Evolutionary conservation across 2,888 invertebrate species (phyloP), one percentile per base, ranked within the genome.

Genomic region (Hermodice carunculata): DNA sequence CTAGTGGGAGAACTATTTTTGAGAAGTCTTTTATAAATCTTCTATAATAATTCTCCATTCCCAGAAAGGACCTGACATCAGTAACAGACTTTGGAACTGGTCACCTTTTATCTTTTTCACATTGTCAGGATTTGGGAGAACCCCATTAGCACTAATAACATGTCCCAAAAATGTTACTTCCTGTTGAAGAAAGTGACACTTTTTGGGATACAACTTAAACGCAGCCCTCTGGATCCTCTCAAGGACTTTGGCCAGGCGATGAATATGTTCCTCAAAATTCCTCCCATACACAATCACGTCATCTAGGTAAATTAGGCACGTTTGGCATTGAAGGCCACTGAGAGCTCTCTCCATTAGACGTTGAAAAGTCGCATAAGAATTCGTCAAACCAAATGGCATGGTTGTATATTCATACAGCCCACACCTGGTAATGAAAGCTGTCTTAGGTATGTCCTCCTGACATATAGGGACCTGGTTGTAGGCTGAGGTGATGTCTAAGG

Each of bases 381-480:
- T 75, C 42, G 62, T 64, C 1, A 73, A 43, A 3, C 71, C 74
- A 48, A 73, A 71, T 1, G 69, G 66, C 68, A 75, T 62, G 1
- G 48, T 62, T 19, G 52, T 63, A 32, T 68, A 70, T 24, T 73
- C 66, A 53, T 51, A 73, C 3, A 71, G 40, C 5, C 71, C 69
- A 32, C 44, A 6, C n/a, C 59, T 56, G 17, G 69, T 66, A 8
- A 11, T 48, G 61, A 75, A 74, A n/a, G 73, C 75, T 14, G 75
- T 70, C 66, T 75, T 76, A 4, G 32, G 24, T 44, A 49, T 60
- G 48, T 70, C 73, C 6, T 61, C 56, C 22, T 49, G 53, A 6
- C 57, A 56, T 24, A 73, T 48, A 8, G 59, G 68, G 1, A 77
- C 66, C 48, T 78, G 78, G 73, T 71, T 74, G 57, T 76, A 76